Evolutionary conservation across 30 jellyfish, hydroid and myxozoan genomes (phyloP).

Genomic region (Turritopsis dohrnii): DNA sequence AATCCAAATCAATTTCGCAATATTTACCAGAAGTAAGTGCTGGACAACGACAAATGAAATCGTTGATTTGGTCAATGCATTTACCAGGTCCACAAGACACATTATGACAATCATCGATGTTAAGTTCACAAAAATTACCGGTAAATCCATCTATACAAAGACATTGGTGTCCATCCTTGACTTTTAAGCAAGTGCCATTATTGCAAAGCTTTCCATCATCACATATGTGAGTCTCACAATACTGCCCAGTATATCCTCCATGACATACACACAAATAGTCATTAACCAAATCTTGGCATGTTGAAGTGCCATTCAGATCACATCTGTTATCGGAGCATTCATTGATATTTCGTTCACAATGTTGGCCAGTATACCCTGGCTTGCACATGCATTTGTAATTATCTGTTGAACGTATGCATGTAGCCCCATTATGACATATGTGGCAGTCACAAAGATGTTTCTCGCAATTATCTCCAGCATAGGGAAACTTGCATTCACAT

Average conservation of each 20-base stretch:
- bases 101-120: conserved; percentile 28
- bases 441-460: conserved; percentile 1
- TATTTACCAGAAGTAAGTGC: conserved; percentile 17
- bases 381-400: conserved; percentile 2
- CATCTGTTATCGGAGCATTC: not conserved
- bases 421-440: conserved; percentile 17
- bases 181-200: conserved; percentile 31
- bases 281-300: conserved; percentile 19
- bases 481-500: conserved; percentile 14
- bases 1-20: conserved; percentile 25
- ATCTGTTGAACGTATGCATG: not conserved
- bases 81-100: conserved; percentile 27
- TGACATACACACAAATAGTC: conserved; percentile 18
- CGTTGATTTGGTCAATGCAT: conserved; percentile 34
- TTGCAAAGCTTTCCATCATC: not conserved
- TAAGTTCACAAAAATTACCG: conserved; percentile 19
- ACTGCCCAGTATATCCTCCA: conserved; percentile 15
- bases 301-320: conserved; percentile 14
- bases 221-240: conserved; percentile 10
- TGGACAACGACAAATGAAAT: conserved; percentile 28
- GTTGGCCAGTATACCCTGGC: conserved; percentile 30
- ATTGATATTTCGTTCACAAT: conserved; percentile 19
- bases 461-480: conserved; percentile 21
- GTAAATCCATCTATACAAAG: conserved; percentile 32
- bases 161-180: conserved; percentile 15